Percentiles rank a stretch among this genome's conserved stretches.
phyloP scores from a whole-genome alignment of 1,140 invertebrate genomes.

The Sinella curviseta region DNA sequence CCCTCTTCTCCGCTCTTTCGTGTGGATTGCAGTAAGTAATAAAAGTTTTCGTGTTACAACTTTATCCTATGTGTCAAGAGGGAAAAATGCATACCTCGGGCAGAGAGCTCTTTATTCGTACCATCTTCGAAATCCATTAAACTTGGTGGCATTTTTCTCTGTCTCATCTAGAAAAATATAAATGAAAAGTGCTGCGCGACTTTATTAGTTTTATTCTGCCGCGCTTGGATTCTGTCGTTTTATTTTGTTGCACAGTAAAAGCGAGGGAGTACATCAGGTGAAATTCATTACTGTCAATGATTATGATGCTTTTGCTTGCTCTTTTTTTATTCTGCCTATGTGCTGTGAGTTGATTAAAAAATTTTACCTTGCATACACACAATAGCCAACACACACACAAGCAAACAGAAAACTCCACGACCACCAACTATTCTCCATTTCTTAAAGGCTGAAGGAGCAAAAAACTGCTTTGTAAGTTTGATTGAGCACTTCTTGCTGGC shows the following conservation, averaged over 20 bases:
- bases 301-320: background rate
- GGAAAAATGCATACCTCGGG: too few species aligned
- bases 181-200: background rate
- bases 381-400: background rate
- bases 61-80: too few species aligned
- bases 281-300: too few species aligned
- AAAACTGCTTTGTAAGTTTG: background rate
- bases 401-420: background rate
- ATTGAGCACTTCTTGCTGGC: too few species aligned
- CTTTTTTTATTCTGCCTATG: background rate
- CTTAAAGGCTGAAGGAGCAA: background rate
- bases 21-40: background rate
- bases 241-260: background rate
- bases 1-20: background rate
- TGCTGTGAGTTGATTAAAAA: background rate
- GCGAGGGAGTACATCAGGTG: background rate
- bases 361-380: background rate
- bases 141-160: background rate
- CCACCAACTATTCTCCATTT: background rate
- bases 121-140: background rate
- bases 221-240: background rate
- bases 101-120: background rate
- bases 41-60: too few species aligned
- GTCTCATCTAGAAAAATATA: background rate
- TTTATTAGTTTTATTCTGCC: background rate